Evolutionary conservation across 1,140 invertebrate genomes (phyloP).

Genomic region (Mylabris phalerata): DNA sequence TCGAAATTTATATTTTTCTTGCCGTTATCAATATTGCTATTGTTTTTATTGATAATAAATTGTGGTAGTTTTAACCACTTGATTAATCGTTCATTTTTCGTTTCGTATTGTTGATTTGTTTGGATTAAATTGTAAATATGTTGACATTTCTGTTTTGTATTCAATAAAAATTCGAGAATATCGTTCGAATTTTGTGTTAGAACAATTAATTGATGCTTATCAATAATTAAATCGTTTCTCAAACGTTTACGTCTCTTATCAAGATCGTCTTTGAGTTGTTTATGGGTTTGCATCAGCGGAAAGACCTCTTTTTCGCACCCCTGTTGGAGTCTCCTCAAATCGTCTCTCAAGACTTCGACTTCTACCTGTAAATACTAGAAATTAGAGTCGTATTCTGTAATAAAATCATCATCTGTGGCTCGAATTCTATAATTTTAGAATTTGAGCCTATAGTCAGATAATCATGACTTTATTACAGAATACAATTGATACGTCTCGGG

Average conservation of each 20-base stretch:
- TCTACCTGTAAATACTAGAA: no score
- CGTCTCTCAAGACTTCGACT: no score
- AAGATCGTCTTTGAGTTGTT: no score
- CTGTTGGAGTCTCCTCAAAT: no score
- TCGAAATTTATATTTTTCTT: background rate
- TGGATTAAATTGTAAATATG: conserved; percentile 25
- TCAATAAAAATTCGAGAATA: conserved; percentile 22
- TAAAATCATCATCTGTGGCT: no score
- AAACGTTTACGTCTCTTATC: conserved; percentile 4
- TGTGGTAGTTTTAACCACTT: conserved; percentile 19
- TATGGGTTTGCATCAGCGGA: no score
- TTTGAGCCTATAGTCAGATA: no score
- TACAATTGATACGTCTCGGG: no score
- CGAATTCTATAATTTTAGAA: no score
- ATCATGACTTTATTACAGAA: no score
- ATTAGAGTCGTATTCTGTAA: no score
- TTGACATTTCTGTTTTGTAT: conserved; percentile 22
- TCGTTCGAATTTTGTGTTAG: conserved; percentile 25
- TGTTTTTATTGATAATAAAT: background rate
- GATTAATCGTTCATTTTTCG: conserved; percentile 26
- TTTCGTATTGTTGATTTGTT: conserved; percentile 35
- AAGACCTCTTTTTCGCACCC: no score
- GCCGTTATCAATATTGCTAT: background rate
- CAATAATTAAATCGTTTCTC: conserved; percentile 22
- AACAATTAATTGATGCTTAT: conserved; percentile 28